phyloP scores from a whole-genome alignment of 1,140 invertebrate species.

The Coptotermes formosanus region DNA sequence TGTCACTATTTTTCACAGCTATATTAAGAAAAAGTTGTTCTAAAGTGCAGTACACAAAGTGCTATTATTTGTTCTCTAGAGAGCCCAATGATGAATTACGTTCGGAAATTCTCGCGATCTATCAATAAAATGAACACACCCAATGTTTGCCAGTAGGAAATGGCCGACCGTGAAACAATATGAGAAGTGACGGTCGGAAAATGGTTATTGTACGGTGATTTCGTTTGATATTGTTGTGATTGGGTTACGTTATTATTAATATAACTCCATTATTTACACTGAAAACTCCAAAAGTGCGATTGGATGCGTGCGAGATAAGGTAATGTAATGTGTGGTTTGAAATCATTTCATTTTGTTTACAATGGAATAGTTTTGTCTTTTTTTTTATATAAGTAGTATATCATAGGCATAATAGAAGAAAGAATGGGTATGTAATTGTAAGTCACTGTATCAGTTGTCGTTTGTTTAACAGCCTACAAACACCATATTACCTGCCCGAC shows the following conservation, averaged over 20 bases:
- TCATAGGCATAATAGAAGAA: background rate
- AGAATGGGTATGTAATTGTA: background rate
- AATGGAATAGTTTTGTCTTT: background rate
- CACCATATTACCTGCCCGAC: background rate
- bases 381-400: background rate
- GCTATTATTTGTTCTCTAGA: background rate
- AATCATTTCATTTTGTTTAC: constrained; percentile 1
- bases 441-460: background rate
- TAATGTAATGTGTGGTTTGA: background rate
- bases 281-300: background rate
- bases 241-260: background rate
- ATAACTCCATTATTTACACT: background rate
- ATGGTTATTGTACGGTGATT: constrained; percentile 14
- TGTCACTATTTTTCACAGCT: too few relatives aligned
- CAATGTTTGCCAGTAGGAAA: constrained; percentile 11
- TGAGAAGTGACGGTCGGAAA: background rate
- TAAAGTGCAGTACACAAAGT: too few relatives aligned
- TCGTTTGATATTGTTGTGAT: background rate
- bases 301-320: background rate
- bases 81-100: background rate
- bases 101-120: background rate
- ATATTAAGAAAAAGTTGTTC: too few relatives aligned
- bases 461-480: background rate
- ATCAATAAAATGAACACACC: constrained; percentile 12
- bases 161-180: background rate